phyloP scores from a whole-genome alignment of 2,113 vertebrate genomes.

The Tachuris rubrigastra region DNA sequence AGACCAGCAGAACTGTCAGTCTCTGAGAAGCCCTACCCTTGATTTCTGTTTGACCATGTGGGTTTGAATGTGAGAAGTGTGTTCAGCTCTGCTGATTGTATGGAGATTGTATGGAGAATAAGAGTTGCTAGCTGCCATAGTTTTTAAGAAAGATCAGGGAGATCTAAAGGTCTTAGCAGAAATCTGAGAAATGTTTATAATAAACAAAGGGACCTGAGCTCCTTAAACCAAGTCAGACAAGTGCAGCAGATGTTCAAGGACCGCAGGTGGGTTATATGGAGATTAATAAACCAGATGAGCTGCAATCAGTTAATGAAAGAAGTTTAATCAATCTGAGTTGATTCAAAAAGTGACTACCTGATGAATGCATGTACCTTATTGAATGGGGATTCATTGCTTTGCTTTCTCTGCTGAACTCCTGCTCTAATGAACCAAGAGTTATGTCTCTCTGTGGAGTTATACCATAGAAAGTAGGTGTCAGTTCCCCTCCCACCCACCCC shows the following conservation, averaged over 20 bases:
- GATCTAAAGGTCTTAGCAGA: background rate
- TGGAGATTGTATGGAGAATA: background rate
- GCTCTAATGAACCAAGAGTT: background rate
- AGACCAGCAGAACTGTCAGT: background rate
- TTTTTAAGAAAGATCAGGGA: background rate
- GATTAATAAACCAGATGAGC: slow-evolving; percentile 45
- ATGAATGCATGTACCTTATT: background rate
- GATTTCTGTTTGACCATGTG: background rate
- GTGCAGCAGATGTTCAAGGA: background rate
- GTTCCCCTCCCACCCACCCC: too few species aligned
- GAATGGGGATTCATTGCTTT: background rate
- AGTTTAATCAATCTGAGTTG: slow-evolving; percentile 20
- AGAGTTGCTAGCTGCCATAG: background rate
- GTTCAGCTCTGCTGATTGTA: background rate
- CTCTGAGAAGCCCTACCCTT: background rate
- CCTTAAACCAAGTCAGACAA: background rate
- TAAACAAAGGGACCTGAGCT: background rate
- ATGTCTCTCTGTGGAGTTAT: background rate
- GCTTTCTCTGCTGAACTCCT: background rate
- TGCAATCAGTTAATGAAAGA: slow-evolving; percentile 35
- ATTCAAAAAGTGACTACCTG: background rate
- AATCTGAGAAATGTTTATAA: background rate
- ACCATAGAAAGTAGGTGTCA: background rate
- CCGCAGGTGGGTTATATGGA: slow-evolving; percentile 25
- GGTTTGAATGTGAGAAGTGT: background rate